These are phyloP conservation scores for Hirtodrosophila trivittata DNA, from an alignment of 2,888 invertebrate genomes.

Conservation along the genomic window DNA sequence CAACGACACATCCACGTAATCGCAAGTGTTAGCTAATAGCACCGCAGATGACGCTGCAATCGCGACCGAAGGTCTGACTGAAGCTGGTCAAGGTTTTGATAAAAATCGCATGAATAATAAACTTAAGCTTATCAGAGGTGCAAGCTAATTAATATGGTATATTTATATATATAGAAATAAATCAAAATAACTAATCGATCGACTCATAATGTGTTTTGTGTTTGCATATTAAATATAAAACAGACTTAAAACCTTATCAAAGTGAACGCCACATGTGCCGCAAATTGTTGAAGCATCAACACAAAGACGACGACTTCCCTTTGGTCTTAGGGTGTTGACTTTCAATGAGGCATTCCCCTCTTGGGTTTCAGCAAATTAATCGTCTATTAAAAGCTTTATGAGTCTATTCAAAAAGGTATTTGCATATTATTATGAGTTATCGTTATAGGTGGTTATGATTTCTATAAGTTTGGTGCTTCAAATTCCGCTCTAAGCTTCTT, in stretches of 20 bases:
- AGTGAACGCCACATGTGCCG: constrained; percentile 22
- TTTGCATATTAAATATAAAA: constrained; percentile 44
- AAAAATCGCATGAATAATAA: constrained; percentile 6
- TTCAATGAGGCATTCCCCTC: constrained; percentile 25
- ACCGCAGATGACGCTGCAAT: constrained; percentile 57
- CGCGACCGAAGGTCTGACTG: constrained; percentile 49
- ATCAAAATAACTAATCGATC: constrained; percentile 8
- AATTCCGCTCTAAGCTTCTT: too few species aligned
- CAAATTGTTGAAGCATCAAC: constrained; percentile 21
- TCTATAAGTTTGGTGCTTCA: not conserved
- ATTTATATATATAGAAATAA: not conserved
- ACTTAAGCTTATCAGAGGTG: constrained; percentile 33
- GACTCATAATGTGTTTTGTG: constrained; percentile 5
- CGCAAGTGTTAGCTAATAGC: constrained; percentile 68
- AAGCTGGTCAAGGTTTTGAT: constrained; percentile 60
- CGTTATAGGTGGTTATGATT: not conserved
- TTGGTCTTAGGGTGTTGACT: too few species aligned
- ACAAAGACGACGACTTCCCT: too few species aligned
- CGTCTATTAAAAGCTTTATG: constrained; percentile 9
- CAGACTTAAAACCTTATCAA: constrained; percentile 13
- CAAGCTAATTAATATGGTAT: too few species aligned
- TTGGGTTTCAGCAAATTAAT: constrained; percentile 21
- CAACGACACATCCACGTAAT: constrained; percentile 38
- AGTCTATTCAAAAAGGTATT: constrained; percentile 12
- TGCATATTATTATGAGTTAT: not conserved